Conservation (phyloP, 2,113 vertebrate genomes). For the Lepus americanus region DNA sequence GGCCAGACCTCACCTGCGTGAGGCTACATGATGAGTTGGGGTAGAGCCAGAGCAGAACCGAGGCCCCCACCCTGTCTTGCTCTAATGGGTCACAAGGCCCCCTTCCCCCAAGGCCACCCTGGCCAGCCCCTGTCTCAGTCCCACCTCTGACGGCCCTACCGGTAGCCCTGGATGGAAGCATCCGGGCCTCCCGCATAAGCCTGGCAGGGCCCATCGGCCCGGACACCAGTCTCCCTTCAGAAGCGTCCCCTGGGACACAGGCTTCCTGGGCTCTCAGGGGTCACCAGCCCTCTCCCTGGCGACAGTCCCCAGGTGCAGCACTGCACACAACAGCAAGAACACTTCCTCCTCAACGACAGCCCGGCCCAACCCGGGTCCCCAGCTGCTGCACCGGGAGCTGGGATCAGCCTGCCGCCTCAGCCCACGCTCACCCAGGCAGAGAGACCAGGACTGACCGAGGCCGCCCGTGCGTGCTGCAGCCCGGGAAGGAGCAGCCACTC, state of each 20-base stretch:
- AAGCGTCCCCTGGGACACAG: too few species aligned
- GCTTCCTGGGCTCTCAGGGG: neutral
- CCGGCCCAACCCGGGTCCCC: too few species aligned
- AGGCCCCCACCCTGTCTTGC: neutral
- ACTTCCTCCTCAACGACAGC: accelerated
- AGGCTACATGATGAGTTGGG: neutral
- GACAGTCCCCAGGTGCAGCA: neutral
- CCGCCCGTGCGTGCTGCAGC: neutral
- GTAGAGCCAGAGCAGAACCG: neutral
- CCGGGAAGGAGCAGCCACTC: neutral
- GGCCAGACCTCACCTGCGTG: neutral
- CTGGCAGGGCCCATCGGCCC: neutral
- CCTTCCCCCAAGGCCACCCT: neutral
- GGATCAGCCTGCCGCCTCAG: accelerated
- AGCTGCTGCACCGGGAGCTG: neutral
- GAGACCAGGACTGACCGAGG: neutral
- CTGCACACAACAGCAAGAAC: too few species aligned
- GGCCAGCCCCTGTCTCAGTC: neutral
- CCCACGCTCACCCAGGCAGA: too few species aligned
- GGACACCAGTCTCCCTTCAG: accelerated
- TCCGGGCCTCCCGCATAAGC: accelerated
- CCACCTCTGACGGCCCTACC: too few species aligned
- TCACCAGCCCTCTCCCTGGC: too few species aligned
- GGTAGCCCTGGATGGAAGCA: neutral
- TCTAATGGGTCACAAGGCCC: neutral